Conservation (phyloP, 2,113 vertebrate species). For the Onychostruthus taczanowskii region DNA sequence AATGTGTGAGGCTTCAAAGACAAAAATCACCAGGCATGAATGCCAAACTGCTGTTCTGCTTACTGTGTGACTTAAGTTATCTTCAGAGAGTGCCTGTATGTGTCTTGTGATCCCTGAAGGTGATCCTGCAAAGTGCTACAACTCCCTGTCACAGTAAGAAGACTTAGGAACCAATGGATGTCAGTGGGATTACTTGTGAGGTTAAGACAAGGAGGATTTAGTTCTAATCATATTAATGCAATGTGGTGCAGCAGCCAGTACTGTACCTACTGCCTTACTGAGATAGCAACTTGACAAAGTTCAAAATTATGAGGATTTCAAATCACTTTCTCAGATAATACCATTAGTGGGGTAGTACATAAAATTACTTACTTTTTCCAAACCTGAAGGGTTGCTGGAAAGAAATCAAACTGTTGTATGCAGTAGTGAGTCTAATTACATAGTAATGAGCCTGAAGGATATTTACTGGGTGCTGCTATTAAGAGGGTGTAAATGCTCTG, state of each 20-base stretch:
- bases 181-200: constrained; percentile 29
- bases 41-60: not conserved
- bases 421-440: not conserved
- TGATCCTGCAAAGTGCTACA: not conserved
- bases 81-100: not conserved
- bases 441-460: not conserved
- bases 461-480: not conserved
- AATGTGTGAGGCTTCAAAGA: not conserved
- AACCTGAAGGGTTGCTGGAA: not conserved
- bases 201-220: constrained; percentile 26
- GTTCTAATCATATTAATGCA: not conserved
- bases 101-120: constrained; percentile 36
- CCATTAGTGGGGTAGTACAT: not conserved
- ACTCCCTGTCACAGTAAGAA: not conserved
- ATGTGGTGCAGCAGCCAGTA: not conserved
- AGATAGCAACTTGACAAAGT: not conserved
- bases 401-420: not conserved
- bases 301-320: not conserved
- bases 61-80: not conserved
- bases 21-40: not conserved
- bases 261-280: not conserved
- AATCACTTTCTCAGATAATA: not conserved
- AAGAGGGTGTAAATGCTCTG: not conserved
- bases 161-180: not conserved
- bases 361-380: not conserved